These are phyloP conservation scores for Drosophila mimetica DNA, from an alignment of 2,888 invertebrate species.

Conservation along the genomic window DNA sequence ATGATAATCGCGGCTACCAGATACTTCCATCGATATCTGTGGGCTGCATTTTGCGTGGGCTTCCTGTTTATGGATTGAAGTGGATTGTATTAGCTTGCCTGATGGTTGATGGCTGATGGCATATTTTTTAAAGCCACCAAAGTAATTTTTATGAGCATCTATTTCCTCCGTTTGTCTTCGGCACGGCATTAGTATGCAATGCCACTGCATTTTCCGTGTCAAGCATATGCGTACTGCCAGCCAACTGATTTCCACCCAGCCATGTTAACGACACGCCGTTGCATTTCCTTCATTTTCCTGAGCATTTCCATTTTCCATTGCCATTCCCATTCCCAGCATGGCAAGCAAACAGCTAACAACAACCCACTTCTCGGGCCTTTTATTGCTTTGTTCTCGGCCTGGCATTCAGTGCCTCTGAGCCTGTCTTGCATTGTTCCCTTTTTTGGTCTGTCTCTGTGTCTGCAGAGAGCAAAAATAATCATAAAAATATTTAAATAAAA, in stretches of 20 bases:
- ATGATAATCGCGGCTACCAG: slow-evolving; percentile 30
- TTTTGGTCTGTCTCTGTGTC: slow-evolving; percentile 53
- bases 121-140: slow-evolving; percentile 53
- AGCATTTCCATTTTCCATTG: slow-evolving; percentile 57
- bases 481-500: neutral
- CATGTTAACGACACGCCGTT: slow-evolving; percentile 22
- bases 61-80: slow-evolving; percentile 9
- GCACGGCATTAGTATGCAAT: slow-evolving; percentile 62
- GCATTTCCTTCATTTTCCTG: slow-evolving; percentile 47
- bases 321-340: slow-evolving; percentile 60
- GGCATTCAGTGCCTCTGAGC: slow-evolving; percentile 24
- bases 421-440: slow-evolving; percentile 63
- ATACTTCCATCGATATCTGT: slow-evolving; percentile 24
- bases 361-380: slow-evolving; percentile 65
- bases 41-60: slow-evolving; percentile 38
- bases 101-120: slow-evolving; percentile 33
- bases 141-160: slow-evolving; percentile 62
- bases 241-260: slow-evolving; percentile 8
- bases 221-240: slow-evolving; percentile 64
- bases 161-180: slow-evolving; percentile 51
- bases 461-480: slow-evolving; percentile 33
- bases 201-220: slow-evolving; percentile 71
- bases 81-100: slow-evolving; percentile 26
- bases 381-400: slow-evolving; percentile 60
- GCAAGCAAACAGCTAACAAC: slow-evolving; percentile 44